phyloP scores from a whole-genome alignment of 2,797 vertebrate genomes.

The Pitangus sulphuratus region DNA sequence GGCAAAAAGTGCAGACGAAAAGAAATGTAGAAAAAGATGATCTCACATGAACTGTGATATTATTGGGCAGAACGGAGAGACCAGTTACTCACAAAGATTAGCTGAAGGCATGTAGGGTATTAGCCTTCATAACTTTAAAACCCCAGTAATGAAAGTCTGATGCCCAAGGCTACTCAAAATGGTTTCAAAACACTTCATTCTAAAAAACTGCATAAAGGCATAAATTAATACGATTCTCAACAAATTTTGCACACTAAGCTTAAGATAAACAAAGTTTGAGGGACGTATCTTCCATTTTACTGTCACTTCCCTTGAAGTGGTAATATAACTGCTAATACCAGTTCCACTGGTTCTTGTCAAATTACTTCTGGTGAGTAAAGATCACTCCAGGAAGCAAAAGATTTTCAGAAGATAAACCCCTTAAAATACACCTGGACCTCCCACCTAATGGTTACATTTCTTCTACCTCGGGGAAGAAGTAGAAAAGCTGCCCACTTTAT shows the following conservation, averaged over 20 bases:
- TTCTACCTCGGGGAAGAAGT: background rate
- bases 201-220: background rate
- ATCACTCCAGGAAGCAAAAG: background rate
- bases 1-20: background rate
- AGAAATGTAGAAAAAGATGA: background rate
- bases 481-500: background rate
- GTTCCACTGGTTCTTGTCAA: background rate
- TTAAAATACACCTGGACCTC: background rate
- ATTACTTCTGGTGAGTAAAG: background rate
- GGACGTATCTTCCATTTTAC: background rate
- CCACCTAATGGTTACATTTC: background rate
- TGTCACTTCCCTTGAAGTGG: background rate
- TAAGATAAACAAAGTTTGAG: background rate
- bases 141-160: background rate
- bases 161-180: background rate
- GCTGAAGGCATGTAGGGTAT: background rate
- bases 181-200: background rate
- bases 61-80: background rate
- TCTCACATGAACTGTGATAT: background rate
- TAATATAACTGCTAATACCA: background rate
- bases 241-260: background rate
- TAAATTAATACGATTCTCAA: background rate
- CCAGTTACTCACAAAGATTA: background rate
- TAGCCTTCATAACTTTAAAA: background rate
- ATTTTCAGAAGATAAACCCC: background rate